A percentile compares a stretch with the other conserved stretches of the same genome.
phyloP scores from a whole-genome alignment of 2,888 invertebrate genomes.

The Hydrotaea diabolus region DNA sequence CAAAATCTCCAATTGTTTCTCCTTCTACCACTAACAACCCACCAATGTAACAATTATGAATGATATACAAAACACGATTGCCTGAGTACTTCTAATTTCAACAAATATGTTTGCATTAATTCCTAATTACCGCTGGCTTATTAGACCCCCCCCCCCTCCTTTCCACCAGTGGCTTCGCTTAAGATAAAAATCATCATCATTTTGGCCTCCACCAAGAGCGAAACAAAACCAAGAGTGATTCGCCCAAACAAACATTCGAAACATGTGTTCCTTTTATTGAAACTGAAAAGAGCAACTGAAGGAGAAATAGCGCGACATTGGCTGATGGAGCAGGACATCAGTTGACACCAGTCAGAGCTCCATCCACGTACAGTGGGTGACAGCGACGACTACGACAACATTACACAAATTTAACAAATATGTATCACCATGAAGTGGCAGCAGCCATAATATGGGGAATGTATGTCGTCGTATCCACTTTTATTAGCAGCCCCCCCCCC shows the following conservation, averaged over 20 bases:
- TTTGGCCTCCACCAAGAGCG: background rate
- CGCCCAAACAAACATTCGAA: background rate
- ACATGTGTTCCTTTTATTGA: constrained; percentile 14
- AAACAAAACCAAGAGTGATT: no score
- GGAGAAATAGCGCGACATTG: no score
- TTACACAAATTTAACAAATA: background rate
- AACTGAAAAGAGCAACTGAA: background rate
- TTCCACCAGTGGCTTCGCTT: background rate
- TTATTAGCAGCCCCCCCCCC: background rate
- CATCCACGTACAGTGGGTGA: background rate
- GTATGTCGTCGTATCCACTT: background rate
- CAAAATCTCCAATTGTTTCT: no score
- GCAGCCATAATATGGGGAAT: background rate
- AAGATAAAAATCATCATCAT: background rate
- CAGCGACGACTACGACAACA: background rate
- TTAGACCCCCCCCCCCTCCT: background rate
- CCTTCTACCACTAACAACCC: no score
- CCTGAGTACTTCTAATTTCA: no score
- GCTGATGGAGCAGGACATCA: background rate
- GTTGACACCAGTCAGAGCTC: background rate
- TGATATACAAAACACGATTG: no score
- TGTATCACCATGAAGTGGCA: background rate
- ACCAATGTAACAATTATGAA: no score
- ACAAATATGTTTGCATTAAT: no score
- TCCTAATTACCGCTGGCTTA: no score